These are phyloP conservation scores for Malurus elegans DNA, from an alignment of 2,113 vertebrate species.

Conservation along the genomic window DNA sequence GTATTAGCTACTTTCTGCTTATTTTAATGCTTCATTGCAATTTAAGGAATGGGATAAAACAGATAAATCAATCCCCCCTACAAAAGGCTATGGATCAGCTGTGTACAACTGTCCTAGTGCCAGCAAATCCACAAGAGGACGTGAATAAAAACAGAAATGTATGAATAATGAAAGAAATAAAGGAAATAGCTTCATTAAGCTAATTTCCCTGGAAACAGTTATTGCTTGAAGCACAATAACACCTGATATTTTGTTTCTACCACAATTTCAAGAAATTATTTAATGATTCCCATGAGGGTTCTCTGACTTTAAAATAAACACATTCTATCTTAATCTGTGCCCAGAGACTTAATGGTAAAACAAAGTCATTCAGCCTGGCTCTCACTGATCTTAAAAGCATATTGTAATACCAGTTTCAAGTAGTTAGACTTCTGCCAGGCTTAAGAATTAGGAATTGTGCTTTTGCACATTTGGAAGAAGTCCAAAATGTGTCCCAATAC, in stretches of 20 bases:
- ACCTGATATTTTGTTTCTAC: not conserved
- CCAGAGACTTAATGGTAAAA: not conserved
- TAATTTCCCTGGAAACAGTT: not conserved
- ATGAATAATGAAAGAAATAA: not conserved
- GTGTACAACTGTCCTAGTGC: not conserved
- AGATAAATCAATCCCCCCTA: not conserved
- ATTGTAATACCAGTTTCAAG: not conserved
- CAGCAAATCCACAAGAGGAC: not conserved
- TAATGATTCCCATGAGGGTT: not conserved
- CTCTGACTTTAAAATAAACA: conserved; percentile 1
- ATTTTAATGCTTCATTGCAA: not conserved
- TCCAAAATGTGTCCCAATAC: not conserved
- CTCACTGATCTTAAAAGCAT: not conserved
- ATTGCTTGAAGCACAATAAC: not conserved
- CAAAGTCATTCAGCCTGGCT: not conserved
- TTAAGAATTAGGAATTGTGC: not conserved
- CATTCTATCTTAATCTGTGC: not conserved
- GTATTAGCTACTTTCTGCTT: not conserved
- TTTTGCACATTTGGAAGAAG: not conserved
- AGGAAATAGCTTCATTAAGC: not conserved
- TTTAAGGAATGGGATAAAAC: not conserved
- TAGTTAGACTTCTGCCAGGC: not conserved
- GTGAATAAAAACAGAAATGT: not conserved
- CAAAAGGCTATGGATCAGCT: not conserved
- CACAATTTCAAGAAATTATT: not conserved